Percentiles rank a stretch among this genome's conserved stretches.
Conservation (phyloP, 2,797 vertebrate genomes). For the Dermochelys coriacea region DNA sequence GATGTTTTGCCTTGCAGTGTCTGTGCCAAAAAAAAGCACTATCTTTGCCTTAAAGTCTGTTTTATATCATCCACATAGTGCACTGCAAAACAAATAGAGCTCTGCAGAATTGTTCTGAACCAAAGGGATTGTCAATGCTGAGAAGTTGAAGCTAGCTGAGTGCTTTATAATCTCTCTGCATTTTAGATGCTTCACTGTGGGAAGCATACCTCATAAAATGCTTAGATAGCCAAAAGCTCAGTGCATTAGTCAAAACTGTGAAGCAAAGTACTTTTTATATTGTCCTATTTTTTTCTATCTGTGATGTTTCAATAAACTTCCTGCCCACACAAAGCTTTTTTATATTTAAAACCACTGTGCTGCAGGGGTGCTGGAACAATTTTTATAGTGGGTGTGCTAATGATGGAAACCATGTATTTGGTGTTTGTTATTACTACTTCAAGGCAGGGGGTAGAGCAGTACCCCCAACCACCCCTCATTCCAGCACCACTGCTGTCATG, state of each 20-base stretch:
- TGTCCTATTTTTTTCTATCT: not conserved
- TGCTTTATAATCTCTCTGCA: not conserved
- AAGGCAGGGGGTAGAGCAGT: not conserved
- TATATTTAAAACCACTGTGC: not conserved
- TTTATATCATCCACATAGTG: not conserved
- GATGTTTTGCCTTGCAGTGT: not conserved
- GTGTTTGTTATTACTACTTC: not conserved
- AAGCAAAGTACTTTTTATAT: not conserved
- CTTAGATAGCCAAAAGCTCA: not conserved
- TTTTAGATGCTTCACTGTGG: slow-evolving; percentile 25
- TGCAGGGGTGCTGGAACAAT: no score
- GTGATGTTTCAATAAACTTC: not conserved
- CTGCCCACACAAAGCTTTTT: not conserved
- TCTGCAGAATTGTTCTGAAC: not conserved
- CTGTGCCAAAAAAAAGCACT: not conserved
- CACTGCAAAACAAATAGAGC: not conserved
- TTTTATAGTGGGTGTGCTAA: no score
- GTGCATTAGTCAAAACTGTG: not conserved
- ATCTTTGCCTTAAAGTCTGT: not conserved
- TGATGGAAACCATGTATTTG: not conserved
- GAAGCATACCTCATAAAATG: slow-evolving; percentile 15
- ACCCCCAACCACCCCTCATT: no score
- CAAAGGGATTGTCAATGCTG: not conserved
- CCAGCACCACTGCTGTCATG: not conserved
- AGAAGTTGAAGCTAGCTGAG: not conserved